A percentile compares a stretch with the other conserved stretches of the same genome.
phyloP scores from a whole-genome alignment of 2,888 invertebrate genomes.

The Oeneis ivallda region DNA sequence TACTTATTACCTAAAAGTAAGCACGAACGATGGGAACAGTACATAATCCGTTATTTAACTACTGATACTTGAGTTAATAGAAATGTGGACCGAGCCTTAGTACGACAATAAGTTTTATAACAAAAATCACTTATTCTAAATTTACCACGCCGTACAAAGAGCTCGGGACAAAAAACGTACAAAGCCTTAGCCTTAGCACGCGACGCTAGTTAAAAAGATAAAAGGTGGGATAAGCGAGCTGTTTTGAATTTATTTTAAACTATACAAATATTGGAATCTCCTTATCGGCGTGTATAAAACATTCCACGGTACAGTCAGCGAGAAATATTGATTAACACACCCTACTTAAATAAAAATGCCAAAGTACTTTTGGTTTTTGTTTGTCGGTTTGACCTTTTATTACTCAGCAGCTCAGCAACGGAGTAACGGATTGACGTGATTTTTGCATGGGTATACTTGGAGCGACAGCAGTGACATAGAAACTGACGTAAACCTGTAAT shows the following conservation, averaged over 20 bases:
- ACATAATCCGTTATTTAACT: no score
- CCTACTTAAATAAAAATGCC: no score
- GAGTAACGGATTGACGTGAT: no score
- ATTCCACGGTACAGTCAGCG: slow-evolving; percentile 23
- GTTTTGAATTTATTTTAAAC: slow-evolving; percentile 34
- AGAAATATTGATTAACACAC: slow-evolving; percentile 1
- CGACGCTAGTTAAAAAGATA: slow-evolving; percentile 31
- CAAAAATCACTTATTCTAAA: slow-evolving; percentile 22
- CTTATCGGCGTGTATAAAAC: slow-evolving; percentile 30
- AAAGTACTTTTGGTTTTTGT: no score
- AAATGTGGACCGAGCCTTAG: slow-evolving; percentile 1
- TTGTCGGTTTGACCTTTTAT: no score
- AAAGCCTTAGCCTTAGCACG: slow-evolving; percentile 24
- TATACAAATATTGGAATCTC: slow-evolving; percentile 32
- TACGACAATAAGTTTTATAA: slow-evolving; percentile 1
- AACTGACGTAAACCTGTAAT: no score
- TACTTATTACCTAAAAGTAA: no score
- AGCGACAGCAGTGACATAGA: no score
- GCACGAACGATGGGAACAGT: no score
- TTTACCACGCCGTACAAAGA: slow-evolving; percentile 19
- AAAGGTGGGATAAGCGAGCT: slow-evolving; percentile 24
- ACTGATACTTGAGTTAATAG: no score
- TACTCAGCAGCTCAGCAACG: no score
- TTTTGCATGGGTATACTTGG: no score
- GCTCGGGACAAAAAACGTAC: slow-evolving; percentile 21